phyloP scores from a whole-genome alignment of 2,888 invertebrate species.

The Drosophila barbarae region DNA sequence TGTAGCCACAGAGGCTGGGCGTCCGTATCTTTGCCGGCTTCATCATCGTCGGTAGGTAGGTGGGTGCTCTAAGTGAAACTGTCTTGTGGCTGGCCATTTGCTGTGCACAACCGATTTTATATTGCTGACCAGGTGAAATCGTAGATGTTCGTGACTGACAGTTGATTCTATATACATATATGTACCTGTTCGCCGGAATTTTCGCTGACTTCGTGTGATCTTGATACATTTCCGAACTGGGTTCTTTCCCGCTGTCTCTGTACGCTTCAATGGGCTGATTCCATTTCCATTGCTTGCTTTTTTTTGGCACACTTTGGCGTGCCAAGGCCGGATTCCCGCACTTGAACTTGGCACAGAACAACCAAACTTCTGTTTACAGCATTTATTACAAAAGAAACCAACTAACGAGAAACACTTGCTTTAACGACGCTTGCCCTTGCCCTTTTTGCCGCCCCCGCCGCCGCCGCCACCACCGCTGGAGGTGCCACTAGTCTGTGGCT shows the following conservation, averaged over 20 bases:
- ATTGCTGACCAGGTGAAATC: slow-evolving; percentile 67
- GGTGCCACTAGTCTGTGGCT: slow-evolving; percentile 48
- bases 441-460: slow-evolving; percentile 76
- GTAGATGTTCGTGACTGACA: slow-evolving; percentile 68
- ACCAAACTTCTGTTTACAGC: slow-evolving; percentile 24
- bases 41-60: slow-evolving; percentile 33
- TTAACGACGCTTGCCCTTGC: slow-evolving; percentile 78
- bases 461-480: slow-evolving; percentile 62
- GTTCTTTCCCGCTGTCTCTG: slow-evolving; percentile 40
- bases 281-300: slow-evolving; percentile 6
- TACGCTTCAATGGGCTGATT: slow-evolving; percentile 26
- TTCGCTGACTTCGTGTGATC: slow-evolving; percentile 65
- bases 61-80: slow-evolving; percentile 34
- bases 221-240: slow-evolving; percentile 66
- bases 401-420: slow-evolving; percentile 42
- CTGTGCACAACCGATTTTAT: slow-evolving; percentile 49
- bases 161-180: slow-evolving; percentile 58
- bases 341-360: slow-evolving; percentile 59
- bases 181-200: slow-evolving; percentile 62
- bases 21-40: slow-evolving; percentile 31
- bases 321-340: slow-evolving; percentile 54
- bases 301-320: slow-evolving; percentile 36
- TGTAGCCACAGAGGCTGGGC: slow-evolving; percentile 10
- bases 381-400: slow-evolving; percentile 64
- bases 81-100: slow-evolving; percentile 43